Base-by-base conservation (phyloP, 2,113 vertebrate genomes). In the Dicerorhinus sumatrensis region DNA sequence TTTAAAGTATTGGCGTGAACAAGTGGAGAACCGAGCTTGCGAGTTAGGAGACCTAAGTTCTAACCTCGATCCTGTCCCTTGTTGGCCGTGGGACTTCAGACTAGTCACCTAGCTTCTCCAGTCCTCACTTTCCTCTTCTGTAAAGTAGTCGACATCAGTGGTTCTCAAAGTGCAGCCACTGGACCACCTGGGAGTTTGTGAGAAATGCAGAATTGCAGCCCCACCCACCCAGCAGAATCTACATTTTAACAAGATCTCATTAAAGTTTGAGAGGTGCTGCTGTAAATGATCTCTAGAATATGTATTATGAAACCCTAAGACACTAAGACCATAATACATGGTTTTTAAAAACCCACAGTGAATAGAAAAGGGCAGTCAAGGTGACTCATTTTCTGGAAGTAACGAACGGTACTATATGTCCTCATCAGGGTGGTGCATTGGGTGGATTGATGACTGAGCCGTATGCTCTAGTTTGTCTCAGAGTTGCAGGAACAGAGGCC, bases 381-480 rank as follows among this genome's bases (percentile, higher is more conserved):
- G 4, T 69, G 9, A 67, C 9, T 23, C 12, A 11, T 63, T 48
- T 76, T 85, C 63, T 51, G 82, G n/a, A 48, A 79, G 31, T 33
- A n/a, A 54, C 1, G 1, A n/a, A 54, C 1, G 1, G 33, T 48
- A 23, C 8, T 25, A 12, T 11, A 11, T 33, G 8, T 62, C 69
- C 72, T 51, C 65, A 29, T 75, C 83, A 29, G 6, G 3, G 9
- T 3, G 23, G 23, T 56, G 54, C 3, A 6, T 70, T 56, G 60
- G 33, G 36, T 48, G 31, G 29, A 36, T 3, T 42, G 39, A 39
- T 48, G 42, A 60, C 42, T 42, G 31, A 77, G 42, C 72, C 48
- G 0, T 14, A 33, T 2, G 1, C 27, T 36, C 39, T 67, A 25
- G 8, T 31, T 76, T 65, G 21, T 63, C 60, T 86, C 69, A 87